phyloP scores from a whole-genome alignment of 2,113 vertebrate species.

The Myotis brandtii region DNA sequence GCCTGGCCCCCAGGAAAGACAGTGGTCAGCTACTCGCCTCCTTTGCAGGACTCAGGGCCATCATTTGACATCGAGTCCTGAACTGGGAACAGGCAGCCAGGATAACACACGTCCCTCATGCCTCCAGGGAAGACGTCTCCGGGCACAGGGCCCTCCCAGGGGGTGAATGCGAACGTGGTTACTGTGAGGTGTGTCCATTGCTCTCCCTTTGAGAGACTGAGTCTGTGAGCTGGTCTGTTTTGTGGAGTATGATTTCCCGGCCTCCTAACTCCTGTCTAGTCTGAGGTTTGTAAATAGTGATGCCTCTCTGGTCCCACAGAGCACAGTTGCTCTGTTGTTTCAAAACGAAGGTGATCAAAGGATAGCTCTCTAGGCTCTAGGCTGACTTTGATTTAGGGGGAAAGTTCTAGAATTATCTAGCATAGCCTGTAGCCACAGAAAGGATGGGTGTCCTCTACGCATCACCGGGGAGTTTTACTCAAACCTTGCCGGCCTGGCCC shows the following conservation, averaged over 20 bases:
- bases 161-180: background rate
- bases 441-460: background rate
- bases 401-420: background rate
- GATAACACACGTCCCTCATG: background rate
- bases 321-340: background rate
- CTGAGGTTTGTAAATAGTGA: background rate
- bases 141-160: background rate
- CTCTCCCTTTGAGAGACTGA: background rate
- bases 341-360: background rate
- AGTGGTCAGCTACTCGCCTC: background rate
- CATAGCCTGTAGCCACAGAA: background rate
- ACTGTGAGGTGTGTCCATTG: background rate
- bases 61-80: background rate
- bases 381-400: background rate
- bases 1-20: background rate
- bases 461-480: background rate
- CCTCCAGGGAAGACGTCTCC: background rate
- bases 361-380: background rate
- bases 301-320: background rate
- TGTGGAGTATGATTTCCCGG: rapidly evolving
- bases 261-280: background rate
- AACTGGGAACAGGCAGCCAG: background rate
- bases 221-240: no score
- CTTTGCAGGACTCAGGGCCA: background rate
- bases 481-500: background rate